A percentile compares a stretch with the other conserved stretches of the same genome.
These are phyloP conservation scores for Enteromius radiatus DNA, from an alignment of 2,797 vertebrate species.

Conservation along the genomic window DNA sequence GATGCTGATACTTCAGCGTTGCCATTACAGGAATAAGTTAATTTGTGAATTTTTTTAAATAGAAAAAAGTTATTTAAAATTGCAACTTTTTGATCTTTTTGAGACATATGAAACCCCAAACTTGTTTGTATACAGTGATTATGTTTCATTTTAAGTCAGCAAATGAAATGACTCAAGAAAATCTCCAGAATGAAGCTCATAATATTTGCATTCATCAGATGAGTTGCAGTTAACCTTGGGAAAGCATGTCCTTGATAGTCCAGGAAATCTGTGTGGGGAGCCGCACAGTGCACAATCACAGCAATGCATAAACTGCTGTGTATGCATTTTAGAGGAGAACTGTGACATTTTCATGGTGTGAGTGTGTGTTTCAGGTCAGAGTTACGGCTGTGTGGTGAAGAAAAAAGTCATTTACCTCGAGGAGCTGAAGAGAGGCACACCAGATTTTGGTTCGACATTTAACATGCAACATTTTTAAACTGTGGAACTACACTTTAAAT, in stretches of 20 bases:
- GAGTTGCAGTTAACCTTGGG: not conserved
- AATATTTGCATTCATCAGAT: constrained; percentile 16
- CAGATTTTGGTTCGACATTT: constrained; percentile 90
- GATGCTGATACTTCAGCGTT: not conserved
- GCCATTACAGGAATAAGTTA: not conserved
- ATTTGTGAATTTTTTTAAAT: too few species aligned
- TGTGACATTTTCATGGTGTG: constrained; percentile 37
- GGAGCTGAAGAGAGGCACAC: constrained; percentile 86
- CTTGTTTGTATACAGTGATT: not conserved
- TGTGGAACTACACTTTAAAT: not conserved
- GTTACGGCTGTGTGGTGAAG: constrained; percentile 90
- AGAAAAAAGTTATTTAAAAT: not conserved
- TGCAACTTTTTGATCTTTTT: not conserved
- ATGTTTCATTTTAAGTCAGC: not conserved
- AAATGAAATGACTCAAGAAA: not conserved
- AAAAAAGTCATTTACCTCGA: constrained; percentile 96
- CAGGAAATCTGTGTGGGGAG: not conserved
- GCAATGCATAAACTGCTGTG: not conserved
- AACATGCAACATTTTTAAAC: not conserved
- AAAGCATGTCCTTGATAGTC: not conserved
- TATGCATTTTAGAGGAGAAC: not conserved
- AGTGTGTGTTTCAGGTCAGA: constrained; percentile 77
- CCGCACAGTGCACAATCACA: not conserved
- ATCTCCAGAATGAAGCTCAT: not conserved
- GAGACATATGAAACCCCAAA: not conserved